Evolutionary conservation across 2,113 vertebrate genomes (phyloP).

Genomic region (Cyanoderma ruficeps): DNA sequence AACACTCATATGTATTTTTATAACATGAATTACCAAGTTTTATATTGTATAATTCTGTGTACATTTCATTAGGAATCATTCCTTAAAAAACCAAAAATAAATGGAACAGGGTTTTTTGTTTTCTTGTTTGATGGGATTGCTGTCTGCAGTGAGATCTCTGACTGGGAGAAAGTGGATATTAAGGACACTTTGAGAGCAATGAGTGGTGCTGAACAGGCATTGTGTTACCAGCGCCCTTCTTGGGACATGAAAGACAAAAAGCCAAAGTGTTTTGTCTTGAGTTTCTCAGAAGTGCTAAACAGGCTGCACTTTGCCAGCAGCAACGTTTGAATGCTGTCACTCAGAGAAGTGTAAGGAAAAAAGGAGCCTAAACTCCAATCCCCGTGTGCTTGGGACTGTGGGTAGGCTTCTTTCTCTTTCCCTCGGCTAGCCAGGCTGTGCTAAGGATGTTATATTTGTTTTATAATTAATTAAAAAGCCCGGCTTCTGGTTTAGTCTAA

Average conservation of each 20-base stretch:
- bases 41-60: neutral
- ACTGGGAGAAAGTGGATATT: neutral
- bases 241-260: neutral
- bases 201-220: neutral
- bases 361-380: neutral
- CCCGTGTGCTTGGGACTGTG: neutral
- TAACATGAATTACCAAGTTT: neutral
- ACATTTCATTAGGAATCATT: neutral
- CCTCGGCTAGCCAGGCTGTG: neutral
- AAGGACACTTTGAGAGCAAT: neutral
- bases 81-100: neutral
- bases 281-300: neutral
- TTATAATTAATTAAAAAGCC: neutral
- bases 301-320: neutral
- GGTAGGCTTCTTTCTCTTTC: neutral
- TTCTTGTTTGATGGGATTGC: neutral
- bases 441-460: neutral
- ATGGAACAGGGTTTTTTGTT: fast-evolving
- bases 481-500: neutral
- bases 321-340: neutral
- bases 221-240: neutral
- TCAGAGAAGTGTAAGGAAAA: neutral
- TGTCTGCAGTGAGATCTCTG: neutral
- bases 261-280: neutral
- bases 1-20: neutral